Evolutionary conservation across 1,140 invertebrate species (phyloP), one percentile per base, ranked within the genome.

Genomic region (Tyrophagus putrescentiae): DNA sequence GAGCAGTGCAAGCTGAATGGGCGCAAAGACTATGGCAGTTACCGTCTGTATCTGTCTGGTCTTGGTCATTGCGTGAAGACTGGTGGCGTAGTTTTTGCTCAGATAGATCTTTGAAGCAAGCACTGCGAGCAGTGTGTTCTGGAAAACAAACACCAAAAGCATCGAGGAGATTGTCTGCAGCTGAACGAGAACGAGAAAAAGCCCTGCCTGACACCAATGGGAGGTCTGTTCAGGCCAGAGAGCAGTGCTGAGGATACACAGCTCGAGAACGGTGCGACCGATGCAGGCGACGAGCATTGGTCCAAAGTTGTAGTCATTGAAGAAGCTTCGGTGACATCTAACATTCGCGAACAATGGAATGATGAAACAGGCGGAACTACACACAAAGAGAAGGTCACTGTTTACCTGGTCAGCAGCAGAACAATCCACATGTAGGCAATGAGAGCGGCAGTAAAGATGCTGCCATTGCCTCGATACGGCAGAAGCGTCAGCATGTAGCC

Each of bases 101-200:
- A 54, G 27, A 54, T 54, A 54, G 25, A 54, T 54, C 27, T 31
- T 28, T 32, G 3, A 3, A 3, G 27, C 25, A n/a, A 54, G 25
- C 9, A 54, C 13, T n/a, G 27, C 3, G 1, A 54, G 11, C 9
- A 54, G 32, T 23, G 25, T 34, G 27, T 54, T 54, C 39, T 54
- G 52, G 27, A 54, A 54, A n/a, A 54, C n/a, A 33, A 31, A 54
- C 13, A 54, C 52, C 9, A 34, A 11, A 13, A 54, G 39, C 25
- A 54, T 9, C 25, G 52, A 54, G 25, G 7, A 28, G 25, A 54
- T 54, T 18, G 27, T 3, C 39, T 54, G 52, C 25, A 54, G n/a
- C 27, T 54, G 52, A 33, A 1, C 16, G 27, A 54, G 18, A 3
- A 54, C 11, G 1, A 54, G 9, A 31, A 54, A 54, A 9, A 54